These are phyloP conservation scores for Cactoblastis cactorum DNA, from an alignment of 2,888 invertebrate species.

Conservation along the genomic window DNA sequence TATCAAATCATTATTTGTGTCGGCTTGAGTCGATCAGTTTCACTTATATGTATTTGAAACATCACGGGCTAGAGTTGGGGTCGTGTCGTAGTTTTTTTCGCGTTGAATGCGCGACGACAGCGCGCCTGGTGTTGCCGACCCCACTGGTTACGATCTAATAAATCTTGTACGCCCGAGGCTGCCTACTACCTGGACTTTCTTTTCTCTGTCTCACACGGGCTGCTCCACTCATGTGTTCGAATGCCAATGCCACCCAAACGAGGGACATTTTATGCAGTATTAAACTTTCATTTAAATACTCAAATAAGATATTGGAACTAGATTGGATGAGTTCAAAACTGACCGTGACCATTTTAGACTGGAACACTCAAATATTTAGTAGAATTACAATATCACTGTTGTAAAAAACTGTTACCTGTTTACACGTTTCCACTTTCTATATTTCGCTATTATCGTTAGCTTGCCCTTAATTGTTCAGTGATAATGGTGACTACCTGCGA, in stretches of 20 bases:
- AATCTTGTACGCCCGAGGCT: slow-evolving; percentile 59
- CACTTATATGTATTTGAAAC: slow-evolving; percentile 13
- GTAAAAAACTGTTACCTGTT: too few species aligned
- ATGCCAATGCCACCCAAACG: slow-evolving; percentile 45
- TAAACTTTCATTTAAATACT: slow-evolving; percentile 21
- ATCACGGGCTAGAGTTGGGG: slow-evolving; percentile 22
- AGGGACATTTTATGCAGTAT: slow-evolving; percentile 42
- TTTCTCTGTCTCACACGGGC: slow-evolving; percentile 68
- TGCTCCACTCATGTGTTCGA: slow-evolving; percentile 43
- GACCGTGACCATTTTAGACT: not conserved
- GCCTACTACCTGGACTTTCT: slow-evolving; percentile 73
- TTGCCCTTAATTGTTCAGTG: slow-evolving; percentile 21
- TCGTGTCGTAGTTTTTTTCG: slow-evolving; percentile 34
- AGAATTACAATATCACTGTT: slow-evolving; percentile 12
- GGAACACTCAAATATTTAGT: not conserved
- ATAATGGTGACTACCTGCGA: slow-evolving; percentile 12
- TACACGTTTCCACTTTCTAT: slow-evolving; percentile 21
- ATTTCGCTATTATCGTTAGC: slow-evolving; percentile 14
- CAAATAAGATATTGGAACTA: slow-evolving; percentile 5
- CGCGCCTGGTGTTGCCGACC: slow-evolving; percentile 56
- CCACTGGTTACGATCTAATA: slow-evolving; percentile 75
- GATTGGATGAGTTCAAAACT: not conserved
- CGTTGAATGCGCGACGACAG: slow-evolving; percentile 45
- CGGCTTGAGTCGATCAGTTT: not conserved
- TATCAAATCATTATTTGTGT: too few species aligned